phyloP scores from a whole-genome alignment of 2,797 vertebrate genomes.

The Phaenicophaeus curvirostris region DNA sequence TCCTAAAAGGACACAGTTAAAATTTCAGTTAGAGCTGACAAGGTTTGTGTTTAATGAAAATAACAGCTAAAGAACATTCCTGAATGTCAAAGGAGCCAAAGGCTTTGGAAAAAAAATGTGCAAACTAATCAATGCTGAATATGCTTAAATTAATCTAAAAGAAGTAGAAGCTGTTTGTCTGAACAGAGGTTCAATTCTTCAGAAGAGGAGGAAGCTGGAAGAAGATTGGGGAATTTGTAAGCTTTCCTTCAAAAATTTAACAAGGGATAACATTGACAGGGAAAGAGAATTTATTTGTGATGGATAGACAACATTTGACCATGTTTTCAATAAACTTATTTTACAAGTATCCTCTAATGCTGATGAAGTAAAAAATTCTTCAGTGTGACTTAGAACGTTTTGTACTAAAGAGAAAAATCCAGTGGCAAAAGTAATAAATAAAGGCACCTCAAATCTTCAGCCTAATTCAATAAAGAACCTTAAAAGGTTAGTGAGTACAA shows the following conservation, averaged over 20 bases:
- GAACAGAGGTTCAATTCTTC: constrained; percentile 45
- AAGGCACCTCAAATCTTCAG: background rate
- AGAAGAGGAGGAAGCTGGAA: background rate
- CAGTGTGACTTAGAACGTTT: background rate
- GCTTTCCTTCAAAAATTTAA: background rate
- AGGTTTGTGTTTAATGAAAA: background rate
- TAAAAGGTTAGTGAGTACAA: background rate
- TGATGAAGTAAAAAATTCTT: background rate
- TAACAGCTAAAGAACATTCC: constrained; percentile 4
- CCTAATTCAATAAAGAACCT: background rate
- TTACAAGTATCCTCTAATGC: background rate
- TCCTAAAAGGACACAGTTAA: background rate
- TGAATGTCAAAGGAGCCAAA: constrained; percentile 40
- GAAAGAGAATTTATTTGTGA: background rate
- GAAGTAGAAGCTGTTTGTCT: background rate
- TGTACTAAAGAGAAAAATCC: background rate
- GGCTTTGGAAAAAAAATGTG: background rate
- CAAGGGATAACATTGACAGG: constrained; percentile 42
- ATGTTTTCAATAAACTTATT: background rate
- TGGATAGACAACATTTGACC: background rate
- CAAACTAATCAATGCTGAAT: constrained; percentile 32
- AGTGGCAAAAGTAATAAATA: background rate
- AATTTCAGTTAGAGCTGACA: background rate
- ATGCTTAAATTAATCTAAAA: constrained; percentile 15
- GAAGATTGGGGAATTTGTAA: background rate